A percentile compares a stretch with the other conserved stretches of the same genome.
Conservation (phyloP, 2,888 invertebrate genomes). For the Tenthredo distinguenda region DNA sequence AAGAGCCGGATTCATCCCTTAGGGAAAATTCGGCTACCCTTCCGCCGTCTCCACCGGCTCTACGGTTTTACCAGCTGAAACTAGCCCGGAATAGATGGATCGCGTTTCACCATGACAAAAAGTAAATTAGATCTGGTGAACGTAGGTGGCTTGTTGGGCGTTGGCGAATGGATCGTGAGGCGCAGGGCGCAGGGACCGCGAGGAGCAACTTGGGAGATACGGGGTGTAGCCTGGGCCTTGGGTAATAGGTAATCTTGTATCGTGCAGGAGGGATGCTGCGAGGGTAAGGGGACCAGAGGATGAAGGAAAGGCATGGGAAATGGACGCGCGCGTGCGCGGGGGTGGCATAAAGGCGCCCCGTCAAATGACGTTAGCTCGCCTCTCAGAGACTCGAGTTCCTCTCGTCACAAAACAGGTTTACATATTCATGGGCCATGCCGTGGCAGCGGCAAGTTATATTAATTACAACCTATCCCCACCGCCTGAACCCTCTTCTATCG, state of each 20-base stretch:
- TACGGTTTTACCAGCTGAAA: constrained; percentile 26
- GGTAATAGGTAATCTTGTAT: constrained; percentile 51
- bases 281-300: not conserved
- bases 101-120: constrained; percentile 44
- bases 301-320: constrained; percentile 33
- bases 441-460: constrained; percentile 63
- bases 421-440: constrained; percentile 67
- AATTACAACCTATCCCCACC: constrained; percentile 61
- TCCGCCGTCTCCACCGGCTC: not conserved
- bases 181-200: not conserved
- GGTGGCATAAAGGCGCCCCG: constrained; percentile 49
- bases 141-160: constrained; percentile 40
- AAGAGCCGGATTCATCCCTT: constrained; percentile 19
- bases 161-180: constrained; percentile 30
- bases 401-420: constrained; percentile 69
- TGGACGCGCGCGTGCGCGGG: constrained; percentile 36
- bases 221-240: constrained; percentile 38
- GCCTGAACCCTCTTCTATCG: constrained; percentile 10
- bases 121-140: constrained; percentile 47
- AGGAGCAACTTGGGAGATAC: constrained; percentile 12
- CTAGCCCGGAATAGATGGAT: constrained; percentile 42
- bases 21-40: constrained; percentile 30
- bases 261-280: constrained; percentile 20
- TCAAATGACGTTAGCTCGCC: constrained; percentile 65
- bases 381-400: constrained; percentile 60